These are phyloP conservation scores for Emydura subglobosa DNA, from an alignment of 2,113 vertebrate genomes.

Conservation along the genomic window DNA sequence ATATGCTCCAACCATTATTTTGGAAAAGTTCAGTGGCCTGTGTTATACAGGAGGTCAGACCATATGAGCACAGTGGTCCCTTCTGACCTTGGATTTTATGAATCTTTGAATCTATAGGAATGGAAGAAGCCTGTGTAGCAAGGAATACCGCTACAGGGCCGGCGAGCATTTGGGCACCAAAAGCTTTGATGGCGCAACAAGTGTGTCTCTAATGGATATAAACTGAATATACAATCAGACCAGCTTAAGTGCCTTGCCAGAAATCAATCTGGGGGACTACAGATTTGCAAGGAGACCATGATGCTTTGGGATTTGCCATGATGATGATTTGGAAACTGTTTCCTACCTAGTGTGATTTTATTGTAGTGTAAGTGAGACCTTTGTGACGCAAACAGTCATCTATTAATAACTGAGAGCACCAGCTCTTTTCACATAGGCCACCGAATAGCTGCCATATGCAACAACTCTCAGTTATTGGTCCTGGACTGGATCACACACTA, in stretches of 20 bases:
- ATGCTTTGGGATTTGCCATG: not conserved
- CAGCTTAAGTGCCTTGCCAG: not conserved
- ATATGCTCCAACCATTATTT: not conserved
- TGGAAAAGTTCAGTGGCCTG: not conserved
- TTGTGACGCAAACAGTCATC: slow-evolving; percentile 10
- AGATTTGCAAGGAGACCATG: not conserved
- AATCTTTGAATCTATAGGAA: not conserved
- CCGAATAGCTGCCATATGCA: not conserved
- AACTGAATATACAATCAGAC: not conserved
- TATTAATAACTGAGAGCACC: not conserved
- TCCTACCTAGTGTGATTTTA: not conserved
- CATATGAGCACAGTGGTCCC: not conserved
- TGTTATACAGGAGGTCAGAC: not conserved
- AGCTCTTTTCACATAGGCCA: not conserved
- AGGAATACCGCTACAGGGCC: not conserved
- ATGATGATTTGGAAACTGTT: slow-evolving; percentile 4
- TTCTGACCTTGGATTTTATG: not conserved
- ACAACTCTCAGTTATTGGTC: slow-evolving; percentile 31
- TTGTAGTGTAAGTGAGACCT: not conserved
- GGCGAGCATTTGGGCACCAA: not conserved
- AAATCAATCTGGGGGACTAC: not conserved
- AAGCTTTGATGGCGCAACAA: not conserved
- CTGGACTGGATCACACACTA: not conserved
- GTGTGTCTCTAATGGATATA: not conserved
- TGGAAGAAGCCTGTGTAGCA: not conserved